Evolutionary conservation across 2,113 vertebrate species (phyloP), one percentile per base, ranked within the genome.

Genomic region (Cebidichthys violaceus): DNA sequence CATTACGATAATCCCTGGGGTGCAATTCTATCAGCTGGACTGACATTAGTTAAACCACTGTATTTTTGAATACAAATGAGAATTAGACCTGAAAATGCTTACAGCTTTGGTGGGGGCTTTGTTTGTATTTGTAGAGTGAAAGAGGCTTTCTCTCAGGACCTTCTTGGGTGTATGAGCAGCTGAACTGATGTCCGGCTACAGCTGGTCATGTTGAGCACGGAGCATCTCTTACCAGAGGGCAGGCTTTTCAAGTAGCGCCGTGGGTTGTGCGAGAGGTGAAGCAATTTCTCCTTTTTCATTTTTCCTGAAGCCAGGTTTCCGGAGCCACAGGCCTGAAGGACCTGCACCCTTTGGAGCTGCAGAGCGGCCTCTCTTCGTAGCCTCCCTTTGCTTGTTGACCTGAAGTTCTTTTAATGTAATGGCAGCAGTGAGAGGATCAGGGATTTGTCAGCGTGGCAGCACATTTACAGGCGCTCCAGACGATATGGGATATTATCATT

Each of bases 251-350:
- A 70, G 62, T 15, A n/a, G 41, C 4, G 50, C 66, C 45, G 69
- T 22, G 86, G 88, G 81, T 85, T 88, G 45, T 77, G 70, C 60
- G 83, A 92, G 83, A 88, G 80, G 81, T 77, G 75, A 90, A 77
- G 78, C 84, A 77, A 27, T 74, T 29, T 62, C 45, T 29, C 22
- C 43, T 7, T 0, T 24, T 8, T 35, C 76, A 77, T 72, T 11
- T 65, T 45, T 47, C 1, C 55, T 64, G 68, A 74, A 70, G 81
- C 72, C 60, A 47, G 54, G 57, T 11, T 62, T 61, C 45, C 61
- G 0, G 61, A 72, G 41, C 70, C 52, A 4, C 24, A 20, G 70
- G 73, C 57, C 74, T 17, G 4, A 43, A 72, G 72, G 29, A 17
- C 52, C 52, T 45, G 70, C 70, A 70, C 72, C 82, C 73, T 80